phyloP scores from a whole-genome alignment of 2,888 invertebrate species.

The Ctenicera cuprea region DNA sequence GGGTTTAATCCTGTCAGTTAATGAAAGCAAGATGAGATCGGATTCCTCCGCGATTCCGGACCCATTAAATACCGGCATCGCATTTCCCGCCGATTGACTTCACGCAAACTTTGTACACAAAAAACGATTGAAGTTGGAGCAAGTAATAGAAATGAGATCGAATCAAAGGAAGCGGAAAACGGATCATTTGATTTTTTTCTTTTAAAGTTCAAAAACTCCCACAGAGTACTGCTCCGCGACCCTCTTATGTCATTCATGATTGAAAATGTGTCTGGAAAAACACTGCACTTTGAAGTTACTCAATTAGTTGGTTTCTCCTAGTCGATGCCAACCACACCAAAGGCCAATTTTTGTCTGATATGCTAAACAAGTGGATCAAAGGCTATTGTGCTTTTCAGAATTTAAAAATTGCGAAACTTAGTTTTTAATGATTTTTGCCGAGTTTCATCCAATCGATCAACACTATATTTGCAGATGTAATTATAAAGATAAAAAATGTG shows the following conservation, averaged over 20 bases:
- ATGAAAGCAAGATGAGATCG: constrained; percentile 65
- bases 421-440: no score
- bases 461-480: no score
- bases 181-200: constrained; percentile 66
- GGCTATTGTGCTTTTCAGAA: constrained; percentile 3
- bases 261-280: constrained; percentile 42
- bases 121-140: constrained; percentile 64
- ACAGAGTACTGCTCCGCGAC: constrained; percentile 33
- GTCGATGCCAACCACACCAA: constrained; percentile 29
- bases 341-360: constrained; percentile 30
- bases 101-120: constrained; percentile 68
- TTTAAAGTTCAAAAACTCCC: constrained; percentile 45
- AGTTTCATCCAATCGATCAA: no score
- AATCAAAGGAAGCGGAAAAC: constrained; percentile 66
- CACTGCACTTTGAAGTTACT: constrained; percentile 54
- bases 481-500: no score
- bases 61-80: constrained; percentile 66
- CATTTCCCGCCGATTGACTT: constrained; percentile 66
- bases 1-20: constrained; percentile 66
- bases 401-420: not conserved
- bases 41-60: constrained; percentile 68
- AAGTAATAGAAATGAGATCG: constrained; percentile 66
- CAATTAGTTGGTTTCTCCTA: constrained; percentile 52
- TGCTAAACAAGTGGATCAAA: constrained; percentile 28
- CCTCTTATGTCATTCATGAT: constrained; percentile 44